Conservation (phyloP, 2,888 invertebrate species). For the Caenorhabditis sp. region DNA sequence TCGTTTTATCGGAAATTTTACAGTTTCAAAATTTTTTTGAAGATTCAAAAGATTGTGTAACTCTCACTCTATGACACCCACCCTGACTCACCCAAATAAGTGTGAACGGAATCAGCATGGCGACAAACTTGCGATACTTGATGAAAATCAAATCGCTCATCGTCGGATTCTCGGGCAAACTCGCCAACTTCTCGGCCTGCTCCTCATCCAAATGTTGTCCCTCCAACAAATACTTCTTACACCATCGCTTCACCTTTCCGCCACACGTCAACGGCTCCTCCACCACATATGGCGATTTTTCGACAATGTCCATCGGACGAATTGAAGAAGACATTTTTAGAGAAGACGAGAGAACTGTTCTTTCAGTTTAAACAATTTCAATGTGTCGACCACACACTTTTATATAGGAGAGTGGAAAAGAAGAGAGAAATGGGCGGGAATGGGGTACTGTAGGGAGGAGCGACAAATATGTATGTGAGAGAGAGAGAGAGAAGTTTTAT, state of each 20-base stretch:
- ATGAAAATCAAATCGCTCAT: slow-evolving; percentile 54
- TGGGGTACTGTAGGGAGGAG: not conserved
- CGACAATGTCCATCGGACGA: slow-evolving; percentile 34
- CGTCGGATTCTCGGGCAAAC: slow-evolving; percentile 47
- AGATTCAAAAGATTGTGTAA: too few relatives aligned
- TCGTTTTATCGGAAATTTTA: too few relatives aligned
- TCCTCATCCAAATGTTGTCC: slow-evolving; percentile 58
- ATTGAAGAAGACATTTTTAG: slow-evolving; percentile 19
- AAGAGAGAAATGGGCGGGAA: not conserved
- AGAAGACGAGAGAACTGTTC: not conserved
- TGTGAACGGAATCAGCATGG: slow-evolving; percentile 56
- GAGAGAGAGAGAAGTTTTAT: not conserved
- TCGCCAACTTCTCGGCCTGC: slow-evolving; percentile 45
- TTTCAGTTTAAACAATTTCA: too few relatives aligned
- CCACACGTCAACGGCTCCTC: slow-evolving; percentile 41
- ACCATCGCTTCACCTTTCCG: slow-evolving; percentile 48
- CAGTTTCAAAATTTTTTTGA: too few relatives aligned
- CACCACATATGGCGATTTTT: slow-evolving; percentile 34
- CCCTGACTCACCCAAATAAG: slow-evolving; percentile 51
- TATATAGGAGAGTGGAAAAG: slow-evolving; percentile 16
- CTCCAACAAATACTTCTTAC: slow-evolving; percentile 50
- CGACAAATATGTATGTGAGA: too few relatives aligned
- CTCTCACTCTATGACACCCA: too few relatives aligned
- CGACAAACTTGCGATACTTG: slow-evolving; percentile 59
- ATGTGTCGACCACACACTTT: not conserved